These are phyloP conservation scores for Saimiri boliviensis DNA, from an alignment of 2,113 vertebrate species.

Conservation along the genomic window DNA sequence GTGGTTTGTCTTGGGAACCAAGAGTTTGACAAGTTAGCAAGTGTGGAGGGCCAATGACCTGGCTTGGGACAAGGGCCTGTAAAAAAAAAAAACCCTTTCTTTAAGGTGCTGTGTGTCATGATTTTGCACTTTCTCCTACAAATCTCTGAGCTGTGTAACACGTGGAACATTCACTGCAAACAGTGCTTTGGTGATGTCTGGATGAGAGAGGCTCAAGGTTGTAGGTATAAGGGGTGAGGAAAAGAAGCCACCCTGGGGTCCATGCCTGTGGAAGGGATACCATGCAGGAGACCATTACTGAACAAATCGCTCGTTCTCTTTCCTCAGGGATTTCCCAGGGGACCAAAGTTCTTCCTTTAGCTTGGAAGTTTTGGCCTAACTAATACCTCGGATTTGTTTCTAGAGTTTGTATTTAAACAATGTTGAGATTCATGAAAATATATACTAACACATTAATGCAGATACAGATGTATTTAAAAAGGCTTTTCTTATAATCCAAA, in stretches of 20 bases:
- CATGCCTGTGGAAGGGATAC: no score
- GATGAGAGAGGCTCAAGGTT: not conserved
- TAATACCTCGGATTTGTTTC: not conserved
- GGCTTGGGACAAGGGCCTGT: not conserved
- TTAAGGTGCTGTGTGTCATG: not conserved
- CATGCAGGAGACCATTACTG: rapidly evolving
- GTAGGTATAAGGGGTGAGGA: not conserved
- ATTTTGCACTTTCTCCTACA: not conserved
- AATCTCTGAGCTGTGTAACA: not conserved
- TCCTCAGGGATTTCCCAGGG: not conserved
- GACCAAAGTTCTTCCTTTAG: not conserved
- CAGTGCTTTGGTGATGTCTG: rapidly evolving
- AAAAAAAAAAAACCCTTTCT: not conserved
- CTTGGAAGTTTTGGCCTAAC: not conserved
- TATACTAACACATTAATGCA: not conserved
- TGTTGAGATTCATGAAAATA: not conserved
- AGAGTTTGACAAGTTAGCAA: not conserved
- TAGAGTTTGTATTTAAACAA: not conserved
- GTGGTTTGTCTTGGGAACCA: not conserved
- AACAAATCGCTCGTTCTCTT: not conserved
- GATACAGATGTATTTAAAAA: not conserved
- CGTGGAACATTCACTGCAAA: rapidly evolving
- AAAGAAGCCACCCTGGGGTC: no score
- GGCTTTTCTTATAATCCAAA: not conserved
- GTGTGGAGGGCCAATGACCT: no score